Base-by-base conservation (phyloP, 2,113 vertebrate genomes). In the Abramis brama region DNA sequence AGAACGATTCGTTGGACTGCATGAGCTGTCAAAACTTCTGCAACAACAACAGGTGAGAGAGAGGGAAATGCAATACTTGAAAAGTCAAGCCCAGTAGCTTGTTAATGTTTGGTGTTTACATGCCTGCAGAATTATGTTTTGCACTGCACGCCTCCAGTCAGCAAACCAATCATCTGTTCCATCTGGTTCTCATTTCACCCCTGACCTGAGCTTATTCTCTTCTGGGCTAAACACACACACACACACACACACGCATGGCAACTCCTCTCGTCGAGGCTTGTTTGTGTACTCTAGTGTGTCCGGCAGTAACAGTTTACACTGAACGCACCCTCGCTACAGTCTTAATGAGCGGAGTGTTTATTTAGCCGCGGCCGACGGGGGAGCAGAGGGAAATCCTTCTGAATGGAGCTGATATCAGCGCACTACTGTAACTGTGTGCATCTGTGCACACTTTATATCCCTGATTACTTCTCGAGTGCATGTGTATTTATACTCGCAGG, bases 11-110 rank as follows among this genome's bases (percentile, higher is more conserved):
- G 0, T 82, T 95, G 0, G 97, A 98, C 52, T 98, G 97, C 60
- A 88, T 96, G 90, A 97, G 87, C 91, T 99, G 98, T 92, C 95
- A 98, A 71, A 99, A 99, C 19, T 97, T 98, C 78, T 95, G 96
- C 81, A 99, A 99, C 94, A 99, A 99, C 64, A 99, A 99, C 93
- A 97, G 98, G 98, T 99, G 89, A 87, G 87, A 79, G 6, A 12
- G 0, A 2, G 13, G 13, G 80, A 74, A 39, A 45, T 55, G 36
- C 19, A 30, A 25, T 3, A 10, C 33, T 71, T 33, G 13, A 68
- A 70, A 27, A 27, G 59, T 25, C 30, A 79, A 47, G 82, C 52
- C 71, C 76, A 82, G 15, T 50, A 79, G 7, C 85, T 39, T 60
- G 30, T 71, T 47, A 78, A 30, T 43, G 70, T 64, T 57, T 50